phyloP scores from a whole-genome alignment of 2,888 invertebrate genomes.

The Colostygia pectinataria region DNA sequence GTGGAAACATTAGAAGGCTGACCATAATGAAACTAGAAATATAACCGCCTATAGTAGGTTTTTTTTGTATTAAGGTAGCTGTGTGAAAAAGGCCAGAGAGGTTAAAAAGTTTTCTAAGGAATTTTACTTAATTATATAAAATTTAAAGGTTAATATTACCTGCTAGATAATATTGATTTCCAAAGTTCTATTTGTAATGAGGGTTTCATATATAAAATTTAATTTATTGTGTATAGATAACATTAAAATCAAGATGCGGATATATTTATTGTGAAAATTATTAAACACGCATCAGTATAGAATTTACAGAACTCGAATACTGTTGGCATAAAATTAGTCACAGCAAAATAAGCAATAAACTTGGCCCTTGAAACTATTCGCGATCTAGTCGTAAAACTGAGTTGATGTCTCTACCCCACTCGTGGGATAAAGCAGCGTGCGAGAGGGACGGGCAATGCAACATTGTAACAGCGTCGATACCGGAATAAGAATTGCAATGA shows the following conservation, averaged over 20 bases:
- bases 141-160: no score
- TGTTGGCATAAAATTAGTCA: constrained; percentile 75
- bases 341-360: constrained; percentile 76
- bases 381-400: constrained; percentile 69
- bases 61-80: no score
- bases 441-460: constrained; percentile 56
- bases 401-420: constrained; percentile 46
- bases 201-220: no score
- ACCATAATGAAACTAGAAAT: no score
- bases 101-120: no score
- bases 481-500: constrained; percentile 60
- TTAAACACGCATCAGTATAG: constrained; percentile 39
- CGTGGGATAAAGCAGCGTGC: constrained; percentile 27
- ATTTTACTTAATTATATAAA: no score
- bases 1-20: no score
- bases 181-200: no score
- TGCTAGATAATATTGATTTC: no score
- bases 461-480: constrained; percentile 66
- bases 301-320: constrained; percentile 56
- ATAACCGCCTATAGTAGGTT: no score
- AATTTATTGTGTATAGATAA: no score
- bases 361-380: constrained; percentile 65
- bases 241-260: background rate
- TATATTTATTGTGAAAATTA: constrained; percentile 29
- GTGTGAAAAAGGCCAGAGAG: no score